phyloP scores from a whole-genome alignment of 2,113 vertebrate genomes.

The Cavia aperea region DNA sequence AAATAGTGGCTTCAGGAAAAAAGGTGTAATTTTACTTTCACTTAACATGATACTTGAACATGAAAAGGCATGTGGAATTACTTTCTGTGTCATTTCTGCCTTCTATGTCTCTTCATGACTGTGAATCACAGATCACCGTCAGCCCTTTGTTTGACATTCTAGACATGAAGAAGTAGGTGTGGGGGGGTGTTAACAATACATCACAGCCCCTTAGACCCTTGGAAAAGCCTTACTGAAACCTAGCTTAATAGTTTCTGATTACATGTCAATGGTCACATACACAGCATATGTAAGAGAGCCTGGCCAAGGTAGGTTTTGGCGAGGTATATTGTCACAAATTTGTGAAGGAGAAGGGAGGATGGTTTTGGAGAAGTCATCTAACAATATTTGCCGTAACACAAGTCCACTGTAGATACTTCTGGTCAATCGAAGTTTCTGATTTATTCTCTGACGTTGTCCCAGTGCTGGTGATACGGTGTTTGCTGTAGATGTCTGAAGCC shows the following conservation, averaged over 20 bases:
- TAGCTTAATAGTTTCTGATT: not conserved
- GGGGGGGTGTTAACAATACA: rapidly evolving
- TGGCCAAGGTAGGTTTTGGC: not conserved
- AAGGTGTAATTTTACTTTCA: not conserved
- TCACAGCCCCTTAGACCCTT: not conserved
- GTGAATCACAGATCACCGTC: not conserved
- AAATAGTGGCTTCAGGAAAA: not conserved
- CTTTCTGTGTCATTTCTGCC: not conserved
- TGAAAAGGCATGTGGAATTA: not conserved
- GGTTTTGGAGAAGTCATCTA: not conserved
- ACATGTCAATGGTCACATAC: not conserved
- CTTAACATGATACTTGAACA: not conserved
- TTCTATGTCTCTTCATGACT: not conserved
- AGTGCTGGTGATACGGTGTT: not conserved
- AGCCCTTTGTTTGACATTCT: not conserved
- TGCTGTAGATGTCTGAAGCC: not conserved
- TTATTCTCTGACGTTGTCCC: not conserved
- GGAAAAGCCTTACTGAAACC: not conserved
- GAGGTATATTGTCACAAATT: not conserved
- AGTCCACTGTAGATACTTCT: not conserved
- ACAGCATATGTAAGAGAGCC: not conserved
- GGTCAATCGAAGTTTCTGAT: not conserved
- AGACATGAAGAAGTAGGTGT: not conserved
- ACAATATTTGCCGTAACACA: not conserved
- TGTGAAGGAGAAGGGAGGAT: not conserved